Evolutionary conservation across 2,888 invertebrate genomes (phyloP).

Genomic region (Leptinotarsa juncta): DNA sequence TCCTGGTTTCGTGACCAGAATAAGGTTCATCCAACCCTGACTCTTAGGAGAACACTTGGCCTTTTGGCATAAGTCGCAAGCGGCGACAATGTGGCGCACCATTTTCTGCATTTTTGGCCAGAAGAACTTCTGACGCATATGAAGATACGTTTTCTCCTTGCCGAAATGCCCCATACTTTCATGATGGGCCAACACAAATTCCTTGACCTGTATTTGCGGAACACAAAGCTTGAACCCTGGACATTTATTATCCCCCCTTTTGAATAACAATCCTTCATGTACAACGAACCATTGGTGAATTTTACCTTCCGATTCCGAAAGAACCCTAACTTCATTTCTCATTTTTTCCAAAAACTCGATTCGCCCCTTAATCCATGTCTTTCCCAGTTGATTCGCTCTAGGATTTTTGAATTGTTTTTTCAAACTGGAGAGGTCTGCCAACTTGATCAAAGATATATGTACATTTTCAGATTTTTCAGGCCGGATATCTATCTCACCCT

Average conservation of each 20-base stretch:
- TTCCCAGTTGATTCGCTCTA: slow-evolving; percentile 7
- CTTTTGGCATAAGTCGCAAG: slow-evolving; percentile 12
- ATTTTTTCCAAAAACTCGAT: slow-evolving; percentile 17
- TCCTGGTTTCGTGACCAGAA: slow-evolving; percentile 3
- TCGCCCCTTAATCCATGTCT: background rate
- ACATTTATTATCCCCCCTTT: background rate
- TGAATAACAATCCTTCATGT: slow-evolving; percentile 23
- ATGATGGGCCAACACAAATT: slow-evolving; percentile 14
- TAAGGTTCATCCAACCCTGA: background rate
- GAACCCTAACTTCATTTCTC: background rate
- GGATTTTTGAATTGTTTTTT: slow-evolving; percentile 9
- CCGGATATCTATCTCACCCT: background rate
- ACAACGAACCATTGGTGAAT: slow-evolving; percentile 8
- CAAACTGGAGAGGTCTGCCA: slow-evolving; percentile 1
- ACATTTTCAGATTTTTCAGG: background rate
- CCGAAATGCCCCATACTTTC: slow-evolving; percentile 20
- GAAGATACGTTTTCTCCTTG: slow-evolving; percentile 15
- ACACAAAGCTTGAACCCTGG: slow-evolving; percentile 23
- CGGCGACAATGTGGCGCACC: slow-evolving; percentile 15
- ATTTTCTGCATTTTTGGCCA: slow-evolving; percentile 24
- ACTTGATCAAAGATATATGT: background rate
- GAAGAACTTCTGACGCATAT: slow-evolving; percentile 25
- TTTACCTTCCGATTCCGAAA: background rate
- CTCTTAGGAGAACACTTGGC: background rate
- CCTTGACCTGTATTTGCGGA: slow-evolving; percentile 6